Evolutionary conservation across 2,797 vertebrate genomes (phyloP), one percentile per base, ranked within the genome.

Genomic region (Karalla daura): DNA sequence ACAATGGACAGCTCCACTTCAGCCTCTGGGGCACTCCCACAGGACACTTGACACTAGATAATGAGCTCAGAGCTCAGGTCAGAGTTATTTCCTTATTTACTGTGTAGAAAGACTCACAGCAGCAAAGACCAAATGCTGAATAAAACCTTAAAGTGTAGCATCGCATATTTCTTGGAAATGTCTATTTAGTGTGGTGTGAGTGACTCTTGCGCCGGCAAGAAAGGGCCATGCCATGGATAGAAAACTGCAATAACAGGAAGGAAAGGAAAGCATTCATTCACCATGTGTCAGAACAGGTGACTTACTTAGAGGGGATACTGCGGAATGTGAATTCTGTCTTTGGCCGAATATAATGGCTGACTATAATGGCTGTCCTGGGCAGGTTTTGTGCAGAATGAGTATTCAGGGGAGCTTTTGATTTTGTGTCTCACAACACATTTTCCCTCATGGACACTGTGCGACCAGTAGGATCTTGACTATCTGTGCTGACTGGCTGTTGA

Each of bases 81-180:
- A n/a, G n/a, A n/a, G n/a, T n/a, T n/a, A n/a, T n/a, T n/a, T n/a
- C n/a, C n/a, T 23, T 21, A 33, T 62, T 36, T 45, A 40, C 14
- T 56, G 51, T 67, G 33, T 36, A 20, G 2, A 14, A 17, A 2
- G 32, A 9, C 24, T 49, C 33, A 50, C 20, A 18, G 39, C 5
- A 39, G 45, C 50, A 56, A 20, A n/a, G 39, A 28, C 27, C 41
- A 33, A 67, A 67, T 67, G 43, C 28, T 35, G 23, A 58, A 32
- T 52, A 46, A 35, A 59, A 63, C 24, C 18, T 51, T 44, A 13
- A 46, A 37, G 32, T 33, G 37, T 10, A 4, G 56, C 4, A 46
- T 14, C 28, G 17, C 14, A 21, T 2, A 3, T 44, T 27, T 5
- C 1, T 7, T 46, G 8, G 35, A 64, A 36, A 56, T 41, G 62